These are phyloP conservation scores for Microtus ochrogaster DNA, from an alignment of 2,113 vertebrate species.

Conservation along the genomic window DNA sequence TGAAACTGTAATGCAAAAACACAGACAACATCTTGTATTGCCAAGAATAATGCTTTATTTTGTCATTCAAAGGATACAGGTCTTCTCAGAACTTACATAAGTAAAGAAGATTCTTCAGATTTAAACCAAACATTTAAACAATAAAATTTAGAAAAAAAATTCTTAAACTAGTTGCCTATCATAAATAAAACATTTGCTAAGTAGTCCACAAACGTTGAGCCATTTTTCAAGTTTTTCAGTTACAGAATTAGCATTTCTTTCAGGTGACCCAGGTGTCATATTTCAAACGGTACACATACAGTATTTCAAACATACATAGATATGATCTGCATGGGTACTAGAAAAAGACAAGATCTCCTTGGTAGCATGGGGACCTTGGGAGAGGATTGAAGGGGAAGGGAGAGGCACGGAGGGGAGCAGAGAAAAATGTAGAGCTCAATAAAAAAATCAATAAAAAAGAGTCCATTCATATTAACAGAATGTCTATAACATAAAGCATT, in stretches of 20 bases:
- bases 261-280: background rate
- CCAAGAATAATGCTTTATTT: background rate
- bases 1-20: background rate
- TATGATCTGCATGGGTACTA: no score
- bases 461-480: background rate
- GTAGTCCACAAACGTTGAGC: background rate
- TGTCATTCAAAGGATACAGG: background rate
- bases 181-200: background rate
- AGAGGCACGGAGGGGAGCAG: no score
- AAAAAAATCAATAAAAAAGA: background rate
- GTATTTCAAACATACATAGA: background rate
- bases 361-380: no score
- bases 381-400: no score
- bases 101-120: background rate
- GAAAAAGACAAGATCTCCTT: no score
- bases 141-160: background rate
- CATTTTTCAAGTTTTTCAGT: background rate
- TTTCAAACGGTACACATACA: background rate
- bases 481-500: background rate
- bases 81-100: background rate
- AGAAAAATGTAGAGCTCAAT: no score
- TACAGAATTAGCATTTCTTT: background rate
- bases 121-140: slow-evolving; percentile 4
- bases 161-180: background rate
- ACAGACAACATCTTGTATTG: background rate